These are phyloP conservation scores for Antigone vipio DNA, from an alignment of 2,113 vertebrate species.

Conservation along the genomic window DNA sequence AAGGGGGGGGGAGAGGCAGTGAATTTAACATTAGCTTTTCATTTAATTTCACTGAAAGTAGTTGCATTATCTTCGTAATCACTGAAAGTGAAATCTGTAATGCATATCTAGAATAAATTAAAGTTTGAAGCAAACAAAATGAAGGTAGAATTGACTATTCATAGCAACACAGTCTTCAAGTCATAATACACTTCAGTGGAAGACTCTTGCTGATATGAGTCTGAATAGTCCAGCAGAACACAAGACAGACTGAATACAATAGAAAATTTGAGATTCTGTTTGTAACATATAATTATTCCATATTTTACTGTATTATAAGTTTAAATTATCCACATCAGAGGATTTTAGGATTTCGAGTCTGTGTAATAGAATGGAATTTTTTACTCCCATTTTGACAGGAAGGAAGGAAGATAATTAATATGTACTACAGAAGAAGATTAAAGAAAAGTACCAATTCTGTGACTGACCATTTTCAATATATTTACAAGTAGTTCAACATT, in stretches of 20 bases:
- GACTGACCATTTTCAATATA: conserved; percentile 16
- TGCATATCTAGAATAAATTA: conserved; percentile 1
- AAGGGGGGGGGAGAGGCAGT: neutral
- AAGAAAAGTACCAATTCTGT: neutral
- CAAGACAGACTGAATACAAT: neutral
- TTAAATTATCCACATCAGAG: neutral
- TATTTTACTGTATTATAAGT: neutral
- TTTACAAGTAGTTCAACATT: conserved; percentile 14
- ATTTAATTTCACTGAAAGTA: neutral
- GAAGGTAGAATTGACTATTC: neutral
- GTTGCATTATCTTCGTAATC: neutral
- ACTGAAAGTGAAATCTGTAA: neutral
- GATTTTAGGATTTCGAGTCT: neutral
- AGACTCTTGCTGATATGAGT: neutral
- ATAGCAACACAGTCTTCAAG: neutral
- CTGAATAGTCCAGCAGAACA: neutral
- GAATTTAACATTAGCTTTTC: neutral
- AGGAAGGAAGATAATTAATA: conserved; percentile 1
- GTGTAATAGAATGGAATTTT: neutral
- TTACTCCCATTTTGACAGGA: conserved; percentile 8
- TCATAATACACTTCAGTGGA: neutral
- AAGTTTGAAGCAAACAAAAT: conserved; percentile 46
- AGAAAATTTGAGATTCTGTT: neutral
- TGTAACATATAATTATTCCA: conserved; percentile 5
- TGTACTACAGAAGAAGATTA: neutral